A percentile compares a stretch with the other conserved stretches of the same genome.
Evolutionary conservation across 2,113 vertebrate genomes (phyloP).

Genomic region (Rhabdornis inornatus): DNA sequence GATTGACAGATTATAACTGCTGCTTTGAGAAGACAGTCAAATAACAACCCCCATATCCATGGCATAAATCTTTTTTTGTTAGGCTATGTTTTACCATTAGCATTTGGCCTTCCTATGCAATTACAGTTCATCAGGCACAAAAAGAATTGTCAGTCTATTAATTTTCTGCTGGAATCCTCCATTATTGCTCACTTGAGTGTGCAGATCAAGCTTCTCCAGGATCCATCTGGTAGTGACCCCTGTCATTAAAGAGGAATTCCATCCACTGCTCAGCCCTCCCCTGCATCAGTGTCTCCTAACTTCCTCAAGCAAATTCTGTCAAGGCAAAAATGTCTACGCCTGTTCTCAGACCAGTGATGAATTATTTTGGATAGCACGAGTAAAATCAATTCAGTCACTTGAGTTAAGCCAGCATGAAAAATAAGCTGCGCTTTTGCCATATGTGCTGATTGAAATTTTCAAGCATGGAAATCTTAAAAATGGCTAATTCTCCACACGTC

Average conservation of each 20-base stretch:
- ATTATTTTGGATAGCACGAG: conserved; percentile 30
- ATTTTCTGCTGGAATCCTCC: conserved; percentile 56
- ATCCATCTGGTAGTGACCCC: conserved; percentile 12
- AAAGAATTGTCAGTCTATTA: conserved; percentile 53
- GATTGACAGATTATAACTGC: neutral
- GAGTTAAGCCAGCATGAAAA: conserved; percentile 42
- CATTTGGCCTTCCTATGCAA: conserved; percentile 51
- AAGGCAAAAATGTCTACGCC: neutral
- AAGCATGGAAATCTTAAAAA: conserved; percentile 55
- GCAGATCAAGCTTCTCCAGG: neutral
- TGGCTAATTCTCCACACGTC: conserved; percentile 44
- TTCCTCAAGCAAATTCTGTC: conserved; percentile 25
- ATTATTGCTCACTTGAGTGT: conserved; percentile 29
- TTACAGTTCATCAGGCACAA: conserved; percentile 52
- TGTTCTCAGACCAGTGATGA: conserved; percentile 5
- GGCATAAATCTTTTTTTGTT: conserved; percentile 35
- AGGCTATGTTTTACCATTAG: conserved; percentile 2
- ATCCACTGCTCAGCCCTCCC: neutral
- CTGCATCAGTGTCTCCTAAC: neutral
- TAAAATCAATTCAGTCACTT: conserved; percentile 43
- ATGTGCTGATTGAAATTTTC: conserved; percentile 43
- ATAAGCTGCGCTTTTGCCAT: neutral
- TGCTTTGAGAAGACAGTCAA: conserved; percentile 25
- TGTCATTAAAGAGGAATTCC: conserved; percentile 19
- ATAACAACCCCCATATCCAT: conserved; percentile 3